Evolutionary conservation across 2,113 vertebrate genomes (phyloP).

Genomic region (Oxygymnocypris stewartii): DNA sequence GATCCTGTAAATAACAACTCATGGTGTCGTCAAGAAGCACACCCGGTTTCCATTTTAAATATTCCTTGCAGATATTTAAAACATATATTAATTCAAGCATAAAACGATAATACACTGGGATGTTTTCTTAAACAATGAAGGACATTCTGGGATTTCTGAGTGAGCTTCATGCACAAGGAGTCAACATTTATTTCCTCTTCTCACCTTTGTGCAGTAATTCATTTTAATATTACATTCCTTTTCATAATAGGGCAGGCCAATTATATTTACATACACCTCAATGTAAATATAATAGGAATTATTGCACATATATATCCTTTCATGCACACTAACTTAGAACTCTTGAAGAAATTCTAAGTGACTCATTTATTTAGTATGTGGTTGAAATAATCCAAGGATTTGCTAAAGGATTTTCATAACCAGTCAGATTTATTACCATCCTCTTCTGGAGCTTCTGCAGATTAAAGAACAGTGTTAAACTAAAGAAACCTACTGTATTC

Average conservation of each 20-base stretch:
- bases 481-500: not conserved
- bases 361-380: not conserved
- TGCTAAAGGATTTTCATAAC: not conserved
- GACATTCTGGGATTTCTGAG: not conserved
- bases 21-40: not conserved
- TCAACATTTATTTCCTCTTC: not conserved
- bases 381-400: slow-evolving; percentile 1
- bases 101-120: not conserved
- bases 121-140: not conserved
- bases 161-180: slow-evolving; percentile 19
- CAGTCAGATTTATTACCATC: slow-evolving; percentile 19
- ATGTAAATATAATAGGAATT: not conserved
- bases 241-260: not conserved
- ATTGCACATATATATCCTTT: not conserved
- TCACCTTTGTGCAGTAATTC: not conserved
- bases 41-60: slow-evolving; percentile 11
- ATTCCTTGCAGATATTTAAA: slow-evolving; percentile 33
- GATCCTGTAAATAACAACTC: not conserved
- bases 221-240: not conserved
- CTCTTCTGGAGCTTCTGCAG: slow-evolving; percentile 27
- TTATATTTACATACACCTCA: not conserved
- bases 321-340: slow-evolving; percentile 8
- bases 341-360: slow-evolving; percentile 2
- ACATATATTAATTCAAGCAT: not conserved
- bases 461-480: not conserved